These are phyloP conservation scores for Agonopterix arenella DNA, from an alignment of 2,888 invertebrate species.

Conservation along the genomic window DNA sequence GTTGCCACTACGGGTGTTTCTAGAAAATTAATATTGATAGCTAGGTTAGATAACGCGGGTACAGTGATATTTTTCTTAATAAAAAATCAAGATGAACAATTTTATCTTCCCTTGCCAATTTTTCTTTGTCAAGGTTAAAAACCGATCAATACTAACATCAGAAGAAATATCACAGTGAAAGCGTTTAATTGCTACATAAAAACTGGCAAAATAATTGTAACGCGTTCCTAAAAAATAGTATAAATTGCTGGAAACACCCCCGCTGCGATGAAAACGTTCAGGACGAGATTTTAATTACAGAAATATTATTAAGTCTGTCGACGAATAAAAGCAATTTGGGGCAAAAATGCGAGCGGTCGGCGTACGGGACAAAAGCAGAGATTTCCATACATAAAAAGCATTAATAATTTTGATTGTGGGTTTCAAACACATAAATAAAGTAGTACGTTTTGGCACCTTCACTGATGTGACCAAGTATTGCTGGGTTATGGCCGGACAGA, in stretches of 20 bases:
- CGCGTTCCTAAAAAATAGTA: conserved; percentile 28
- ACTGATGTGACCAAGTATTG: not conserved
- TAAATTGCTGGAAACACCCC: conserved; percentile 44
- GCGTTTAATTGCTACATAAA: no score
- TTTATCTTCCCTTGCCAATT: no score
- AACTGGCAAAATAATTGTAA: no score
- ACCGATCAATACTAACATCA: no score
- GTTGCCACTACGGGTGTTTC: no score
- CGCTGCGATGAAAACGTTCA: conserved; percentile 46
- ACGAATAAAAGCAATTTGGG: conserved; percentile 63
- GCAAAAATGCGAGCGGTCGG: conserved; percentile 29
- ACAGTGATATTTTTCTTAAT: no score
- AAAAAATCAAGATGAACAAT: no score
- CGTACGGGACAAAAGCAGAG: conserved; percentile 49
- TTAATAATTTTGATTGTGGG: conserved; percentile 70
- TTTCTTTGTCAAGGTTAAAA: no score
- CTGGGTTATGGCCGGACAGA: no score
- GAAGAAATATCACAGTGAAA: no score
- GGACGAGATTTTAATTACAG: conserved; percentile 67
- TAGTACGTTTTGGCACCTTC: conserved; percentile 44
- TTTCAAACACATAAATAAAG: conserved; percentile 59
- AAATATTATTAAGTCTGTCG: conserved; percentile 67
- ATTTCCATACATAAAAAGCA: conserved; percentile 63
- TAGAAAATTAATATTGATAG: no score
- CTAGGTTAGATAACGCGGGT: no score